Conservation (phyloP, 92 coral and sea anemone species). For the Chrysogorgia sp. region DNA sequence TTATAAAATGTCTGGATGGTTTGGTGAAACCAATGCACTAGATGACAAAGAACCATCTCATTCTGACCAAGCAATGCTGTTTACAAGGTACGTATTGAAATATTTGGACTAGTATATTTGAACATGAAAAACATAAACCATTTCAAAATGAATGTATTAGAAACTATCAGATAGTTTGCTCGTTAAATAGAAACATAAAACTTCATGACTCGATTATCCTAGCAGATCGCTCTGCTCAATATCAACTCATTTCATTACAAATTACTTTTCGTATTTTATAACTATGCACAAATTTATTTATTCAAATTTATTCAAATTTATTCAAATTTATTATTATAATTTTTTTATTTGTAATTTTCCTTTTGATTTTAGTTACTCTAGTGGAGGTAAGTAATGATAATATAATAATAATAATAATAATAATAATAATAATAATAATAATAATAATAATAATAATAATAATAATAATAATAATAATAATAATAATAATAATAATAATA, state of each 20-base stretch:
- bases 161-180: too few relatives aligned
- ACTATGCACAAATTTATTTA: background rate
- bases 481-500: too few relatives aligned
- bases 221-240: too few relatives aligned
- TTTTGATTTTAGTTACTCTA: slow-evolving; percentile 55
- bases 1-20: slow-evolving; percentile 64
- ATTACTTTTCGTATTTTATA: too few relatives aligned
- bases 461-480: too few relatives aligned
- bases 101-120: too few relatives aligned
- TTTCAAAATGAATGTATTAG: too few relatives aligned
- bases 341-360: background rate
- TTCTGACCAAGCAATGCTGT: slow-evolving; percentile 69
- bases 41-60: slow-evolving; percentile 65
- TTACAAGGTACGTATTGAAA: slow-evolving; percentile 64
- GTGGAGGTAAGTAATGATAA: slow-evolving; percentile 65
- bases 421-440: too few relatives aligned
- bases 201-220: background rate
- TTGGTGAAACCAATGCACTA: slow-evolving; percentile 32
- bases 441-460: too few relatives aligned
- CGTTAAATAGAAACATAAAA: too few relatives aligned
- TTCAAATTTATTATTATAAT: background rate
- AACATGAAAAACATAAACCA: too few relatives aligned
- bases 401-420: background rate
- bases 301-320: background rate
- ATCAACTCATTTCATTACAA: too few relatives aligned